A percentile compares a stretch with the other conserved stretches of the same genome.
These are phyloP conservation scores for Trichogramma evanescens DNA, from an alignment of 2,888 invertebrate genomes.

Conservation along the genomic window DNA sequence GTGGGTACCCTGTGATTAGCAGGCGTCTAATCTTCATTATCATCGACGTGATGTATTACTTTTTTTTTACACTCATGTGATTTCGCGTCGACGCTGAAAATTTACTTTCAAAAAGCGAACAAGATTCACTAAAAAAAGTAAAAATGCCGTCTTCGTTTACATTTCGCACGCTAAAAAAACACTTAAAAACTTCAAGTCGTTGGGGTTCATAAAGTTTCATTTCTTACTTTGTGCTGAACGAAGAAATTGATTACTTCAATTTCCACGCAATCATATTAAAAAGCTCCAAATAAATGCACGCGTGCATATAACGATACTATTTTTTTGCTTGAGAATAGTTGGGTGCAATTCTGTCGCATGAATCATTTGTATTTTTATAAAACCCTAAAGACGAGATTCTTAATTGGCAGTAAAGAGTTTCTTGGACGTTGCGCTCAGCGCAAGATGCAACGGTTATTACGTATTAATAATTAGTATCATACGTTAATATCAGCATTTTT, in stretches of 20 bases:
- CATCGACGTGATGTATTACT: background rate
- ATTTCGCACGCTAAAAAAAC: slow-evolving; percentile 39
- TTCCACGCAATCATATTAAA: no score
- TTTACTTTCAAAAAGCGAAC: slow-evolving; percentile 15
- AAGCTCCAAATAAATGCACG: no score
- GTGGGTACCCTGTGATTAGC: slow-evolving; percentile 39
- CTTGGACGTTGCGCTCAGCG: slow-evolving; percentile 45
- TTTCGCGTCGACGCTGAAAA: slow-evolving; percentile 2
- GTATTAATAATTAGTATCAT: no score
- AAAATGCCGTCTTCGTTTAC: slow-evolving; percentile 33
- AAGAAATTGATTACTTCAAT: no score
- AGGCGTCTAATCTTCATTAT: slow-evolving; percentile 22
- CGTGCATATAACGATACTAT: no score
- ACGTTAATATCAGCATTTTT: slow-evolving; percentile 12
- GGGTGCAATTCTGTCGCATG: no score
- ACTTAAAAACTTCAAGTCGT: slow-evolving; percentile 27
- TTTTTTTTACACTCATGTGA: background rate
- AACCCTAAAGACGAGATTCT: slow-evolving; percentile 38
- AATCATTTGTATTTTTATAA: slow-evolving; percentile 25
- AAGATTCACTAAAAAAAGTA: slow-evolving; percentile 7
- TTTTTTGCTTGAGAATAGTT: no score
- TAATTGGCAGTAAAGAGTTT: slow-evolving; percentile 45
- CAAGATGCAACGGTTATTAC: slow-evolving; percentile 32
- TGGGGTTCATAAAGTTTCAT: slow-evolving; percentile 36
- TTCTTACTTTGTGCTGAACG: no score